Evolutionary conservation across 1,140 invertebrate genomes (phyloP), one percentile per base, ranked within the genome.

Genomic region (Caenorhabditis inopinata): DNA sequence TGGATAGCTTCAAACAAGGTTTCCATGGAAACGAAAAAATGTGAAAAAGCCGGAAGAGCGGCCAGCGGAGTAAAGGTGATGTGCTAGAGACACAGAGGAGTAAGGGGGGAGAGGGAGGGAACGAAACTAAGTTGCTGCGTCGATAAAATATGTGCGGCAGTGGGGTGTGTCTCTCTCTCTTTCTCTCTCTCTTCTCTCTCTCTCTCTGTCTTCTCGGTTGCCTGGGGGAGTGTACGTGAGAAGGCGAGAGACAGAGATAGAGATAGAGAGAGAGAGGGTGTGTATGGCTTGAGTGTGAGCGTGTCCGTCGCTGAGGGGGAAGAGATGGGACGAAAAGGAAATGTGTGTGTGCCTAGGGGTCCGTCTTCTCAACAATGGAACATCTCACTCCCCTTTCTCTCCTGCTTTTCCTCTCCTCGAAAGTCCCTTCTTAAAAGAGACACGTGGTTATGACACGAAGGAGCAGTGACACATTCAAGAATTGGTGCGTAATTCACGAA

Each of bases 141-240:
- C 58, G 58, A 68, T 68, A 68, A 68, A 68, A 68, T 68, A 68
- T 68, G 58, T 68, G 58, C 58, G 58, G 58, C 32, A 38, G n/a
- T 18, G 58, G 58, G 58, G 58, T 38, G 58, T 68, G 58, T 68
- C 58, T 68, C 58, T 38, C 51, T 21, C 48, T 51, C 48, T 51
- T 7, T 51, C 47, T n/a, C 12, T 51, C 48, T 23, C 48, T 23
- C 48, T 25, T 23, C 7, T 51, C 18, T 51, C 6, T 23, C 27
- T 23, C 14, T n/a, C 21, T 9, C 27, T 51, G 27, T 51, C 14
- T 14, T 23, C 51, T 58, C n/a, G 12, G 58, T 68, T 68, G 58
- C 58, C 58, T 11, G 58, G 58, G 58, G n/a, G 58, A 42, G 32
- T 68, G 58, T 68, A 38, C 32, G 58, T 68, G 58, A 32, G 58